phyloP scores from a whole-genome alignment of 2,888 invertebrate species.

The Cylindroiulus punctatus region DNA sequence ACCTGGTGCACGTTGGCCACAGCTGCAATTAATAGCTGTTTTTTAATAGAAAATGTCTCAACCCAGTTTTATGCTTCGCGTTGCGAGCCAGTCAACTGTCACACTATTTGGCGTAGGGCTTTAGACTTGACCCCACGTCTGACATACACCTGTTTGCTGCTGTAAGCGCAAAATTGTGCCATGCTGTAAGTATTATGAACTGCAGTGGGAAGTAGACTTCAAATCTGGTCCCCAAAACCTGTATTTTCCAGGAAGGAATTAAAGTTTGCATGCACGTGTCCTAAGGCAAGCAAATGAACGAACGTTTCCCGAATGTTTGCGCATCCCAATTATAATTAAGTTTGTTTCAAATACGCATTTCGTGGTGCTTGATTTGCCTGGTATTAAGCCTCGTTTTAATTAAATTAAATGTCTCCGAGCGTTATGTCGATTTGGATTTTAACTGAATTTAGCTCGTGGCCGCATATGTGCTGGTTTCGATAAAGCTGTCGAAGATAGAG shows the following conservation, averaged over 20 bases:
- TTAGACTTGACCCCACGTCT: background rate
- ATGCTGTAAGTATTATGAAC: background rate
- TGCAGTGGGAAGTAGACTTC: background rate
- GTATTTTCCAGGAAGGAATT: constrained; percentile 27
- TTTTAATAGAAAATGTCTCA: background rate
- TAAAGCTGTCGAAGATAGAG: too few relatives aligned
- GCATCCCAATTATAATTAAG: background rate
- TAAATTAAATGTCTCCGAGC: too few relatives aligned
- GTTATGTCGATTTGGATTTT: too few relatives aligned
- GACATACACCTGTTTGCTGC: background rate
- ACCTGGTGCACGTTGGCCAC: background rate
- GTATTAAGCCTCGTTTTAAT: too few relatives aligned
- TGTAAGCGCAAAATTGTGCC: background rate
- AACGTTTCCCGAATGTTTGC: background rate
- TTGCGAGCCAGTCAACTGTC: background rate
- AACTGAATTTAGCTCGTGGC: too few relatives aligned
- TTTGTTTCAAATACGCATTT: background rate
- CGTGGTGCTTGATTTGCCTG: background rate
- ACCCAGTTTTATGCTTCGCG: background rate
- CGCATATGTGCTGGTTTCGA: too few relatives aligned
- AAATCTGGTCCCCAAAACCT: background rate
- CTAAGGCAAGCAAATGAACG: background rate
- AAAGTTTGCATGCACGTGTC: background rate
- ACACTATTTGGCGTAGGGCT: background rate
- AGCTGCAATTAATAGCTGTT: constrained; percentile 15